These are phyloP conservation scores for Drosophila formosana DNA, from an alignment of 2,888 invertebrate genomes.

Conservation along the genomic window DNA sequence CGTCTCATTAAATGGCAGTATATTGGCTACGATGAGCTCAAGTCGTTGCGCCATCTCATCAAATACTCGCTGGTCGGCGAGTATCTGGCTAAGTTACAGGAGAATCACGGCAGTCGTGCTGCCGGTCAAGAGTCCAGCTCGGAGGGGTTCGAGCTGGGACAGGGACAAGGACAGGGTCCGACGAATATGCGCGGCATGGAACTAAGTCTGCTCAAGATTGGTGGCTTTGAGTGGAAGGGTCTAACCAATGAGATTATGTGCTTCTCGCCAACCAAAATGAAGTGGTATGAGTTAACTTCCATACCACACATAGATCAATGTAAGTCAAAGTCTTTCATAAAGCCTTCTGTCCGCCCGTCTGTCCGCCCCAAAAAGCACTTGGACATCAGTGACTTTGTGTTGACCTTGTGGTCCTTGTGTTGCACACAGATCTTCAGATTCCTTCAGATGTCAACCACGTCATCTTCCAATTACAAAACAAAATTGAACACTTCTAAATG, in stretches of 20 bases:
- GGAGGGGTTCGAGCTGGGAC: conserved; percentile 17
- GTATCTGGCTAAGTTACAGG: conserved; percentile 38
- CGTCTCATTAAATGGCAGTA: conserved; percentile 59
- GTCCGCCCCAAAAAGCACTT: not conserved
- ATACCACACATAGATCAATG: conserved; percentile 91
- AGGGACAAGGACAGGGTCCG: conserved; percentile 46
- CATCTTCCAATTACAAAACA: no score
- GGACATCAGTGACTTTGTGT: not conserved
- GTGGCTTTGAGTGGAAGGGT: conserved; percentile 89
- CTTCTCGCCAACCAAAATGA: conserved; percentile 87
- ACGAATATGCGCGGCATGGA: conserved; percentile 89
- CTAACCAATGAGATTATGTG: conserved; percentile 90
- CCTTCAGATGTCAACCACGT: no score
- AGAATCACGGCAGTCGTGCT: not conserved
- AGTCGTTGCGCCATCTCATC: conserved; percentile 39
- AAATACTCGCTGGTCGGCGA: conserved; percentile 58
- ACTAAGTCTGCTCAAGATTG: conserved; percentile 89
- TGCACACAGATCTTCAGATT: no score
- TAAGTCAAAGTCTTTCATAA: conserved; percentile 40
- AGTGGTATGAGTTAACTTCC: conserved; percentile 88
- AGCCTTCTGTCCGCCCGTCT: not conserved
- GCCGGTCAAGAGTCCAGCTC: not conserved
- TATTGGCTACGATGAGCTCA: conserved; percentile 44
- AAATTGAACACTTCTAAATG: no score
- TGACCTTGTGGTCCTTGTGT: no score